Evolutionary conservation across 2,888 invertebrate species (phyloP).

Genomic region (Petrolisthes cinctipes): DNA sequence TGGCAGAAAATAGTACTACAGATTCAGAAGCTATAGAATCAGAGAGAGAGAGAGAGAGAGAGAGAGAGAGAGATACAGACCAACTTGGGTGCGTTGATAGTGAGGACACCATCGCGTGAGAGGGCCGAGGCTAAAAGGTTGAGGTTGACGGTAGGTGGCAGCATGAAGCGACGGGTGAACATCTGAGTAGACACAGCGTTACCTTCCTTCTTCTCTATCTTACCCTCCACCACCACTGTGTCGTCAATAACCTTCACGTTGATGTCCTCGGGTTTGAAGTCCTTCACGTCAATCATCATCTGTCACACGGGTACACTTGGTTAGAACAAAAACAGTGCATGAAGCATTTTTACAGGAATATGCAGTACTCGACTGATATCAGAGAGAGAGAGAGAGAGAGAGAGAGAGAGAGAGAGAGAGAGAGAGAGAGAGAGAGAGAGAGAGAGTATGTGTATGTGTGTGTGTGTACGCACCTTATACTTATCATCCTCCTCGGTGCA

Average conservation of each 20-base stretch:
- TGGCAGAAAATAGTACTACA: neutral
- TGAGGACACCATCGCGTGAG: conserved; percentile 63
- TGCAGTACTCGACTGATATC: neutral
- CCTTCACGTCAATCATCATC: conserved; percentile 65
- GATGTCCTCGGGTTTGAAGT: conserved; percentile 64
- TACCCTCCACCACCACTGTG: conserved; percentile 64
- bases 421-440: too few species aligned
- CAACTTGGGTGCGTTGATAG: conserved; percentile 63
- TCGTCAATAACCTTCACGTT: conserved; percentile 64
- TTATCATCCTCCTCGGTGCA: conserved; percentile 65
- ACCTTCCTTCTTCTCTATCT: conserved; percentile 65
- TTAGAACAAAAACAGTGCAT: neutral
- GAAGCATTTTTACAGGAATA: neutral
- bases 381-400: too few species aligned
- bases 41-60: conserved; percentile 14
- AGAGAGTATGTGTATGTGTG: neutral
- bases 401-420: too few species aligned
- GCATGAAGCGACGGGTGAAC: conserved; percentile 60
- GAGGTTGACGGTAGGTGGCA: conserved; percentile 58
- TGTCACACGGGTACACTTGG: neutral
- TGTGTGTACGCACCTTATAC: conserved; percentile 52
- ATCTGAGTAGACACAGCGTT: conserved; percentile 62
- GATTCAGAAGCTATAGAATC: neutral
- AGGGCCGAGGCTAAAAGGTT: conserved; percentile 59
- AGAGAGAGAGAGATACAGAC: conserved; percentile 42